Evolutionary conservation across 2,797 vertebrate genomes (phyloP), one percentile per base, ranked within the genome.

Genomic region (Chaetodon trifasciatus): DNA sequence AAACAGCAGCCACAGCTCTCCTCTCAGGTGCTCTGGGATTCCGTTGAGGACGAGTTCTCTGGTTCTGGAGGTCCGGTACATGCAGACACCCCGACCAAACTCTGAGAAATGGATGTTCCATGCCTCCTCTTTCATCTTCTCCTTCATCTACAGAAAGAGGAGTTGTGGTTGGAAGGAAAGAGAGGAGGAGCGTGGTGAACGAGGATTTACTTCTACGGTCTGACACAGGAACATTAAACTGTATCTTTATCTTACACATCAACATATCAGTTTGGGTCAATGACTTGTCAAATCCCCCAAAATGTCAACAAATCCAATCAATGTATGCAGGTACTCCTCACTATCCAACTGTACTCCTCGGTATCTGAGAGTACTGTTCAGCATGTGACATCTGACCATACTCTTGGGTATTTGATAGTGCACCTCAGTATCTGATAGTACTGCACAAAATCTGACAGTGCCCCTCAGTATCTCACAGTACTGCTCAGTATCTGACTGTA

Each of bases 41-140:
- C 98, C 98, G 32, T 96, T 98, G 10, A 98, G 94, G 19, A 99
- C 96, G 35, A 99, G 96, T 35, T 99, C 97, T 76, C 97, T 95
- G 0, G 96, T 98, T 86, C 93, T 97, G 69, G 96, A 95, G 1
- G 98, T 99, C 66, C 98, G 96, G 91, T 99, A 99, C 98, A 99
- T 99, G 81, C 98, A 99, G 89, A 99, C 95, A 0, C 98, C 98
- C 0, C 98, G 95, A 8, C 98, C 98, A 4, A 97, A 99, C 92
- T 99, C 98, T 23, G 97, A 98, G 94, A 99, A 99, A 87, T 99
- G 98, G 84, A 99, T 98, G 87, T 97, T 97, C 98, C 98, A 99
- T 0, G 96, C 96, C 82, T 99, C 98, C 83, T 98, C 97, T 78
- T 99, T 99, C 97, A 99, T 98, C 88, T 96, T 98, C 90, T 99